A percentile compares a stretch with the other conserved stretches of the same genome.
Evolutionary conservation across 2,113 vertebrate species (phyloP).

Genomic region (Cariama cristata): DNA sequence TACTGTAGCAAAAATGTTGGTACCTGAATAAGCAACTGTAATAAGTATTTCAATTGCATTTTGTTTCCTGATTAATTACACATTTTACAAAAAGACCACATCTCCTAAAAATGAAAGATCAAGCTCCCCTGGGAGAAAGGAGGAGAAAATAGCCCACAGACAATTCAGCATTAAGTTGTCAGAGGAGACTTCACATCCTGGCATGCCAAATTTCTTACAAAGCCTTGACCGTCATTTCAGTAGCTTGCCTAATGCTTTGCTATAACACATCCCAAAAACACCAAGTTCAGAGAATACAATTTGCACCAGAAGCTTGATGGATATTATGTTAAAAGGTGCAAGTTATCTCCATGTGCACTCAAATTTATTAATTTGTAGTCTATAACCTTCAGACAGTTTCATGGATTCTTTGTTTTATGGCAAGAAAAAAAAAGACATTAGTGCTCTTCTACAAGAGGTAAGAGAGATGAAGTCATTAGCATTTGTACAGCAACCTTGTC

Average conservation of each 20-base stretch:
- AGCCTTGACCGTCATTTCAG: not conserved
- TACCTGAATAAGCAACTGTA: conserved; percentile 8
- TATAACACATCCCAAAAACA: not conserved
- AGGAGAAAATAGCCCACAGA: not conserved
- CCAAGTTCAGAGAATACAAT: not conserved
- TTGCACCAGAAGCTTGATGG: not conserved
- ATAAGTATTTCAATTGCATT: not conserved
- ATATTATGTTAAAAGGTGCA: not conserved
- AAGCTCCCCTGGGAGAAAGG: not conserved
- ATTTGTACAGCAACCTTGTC: not conserved
- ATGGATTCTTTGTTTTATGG: not conserved
- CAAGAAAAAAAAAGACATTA: not conserved
- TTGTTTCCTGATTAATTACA: not conserved
- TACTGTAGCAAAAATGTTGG: not conserved
- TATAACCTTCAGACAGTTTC: not conserved
- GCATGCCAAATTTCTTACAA: not conserved
- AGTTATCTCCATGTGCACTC: not conserved
- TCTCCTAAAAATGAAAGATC: not conserved
- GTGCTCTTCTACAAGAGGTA: not conserved
- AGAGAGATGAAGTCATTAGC: not conserved
- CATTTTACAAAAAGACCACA: not conserved
- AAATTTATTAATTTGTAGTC: not conserved
- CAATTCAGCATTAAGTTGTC: not conserved
- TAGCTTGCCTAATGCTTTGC: not conserved
- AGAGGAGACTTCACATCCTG: not conserved